Conservation (phyloP, 2,113 vertebrate species). For the Panurus biarmicus region DNA sequence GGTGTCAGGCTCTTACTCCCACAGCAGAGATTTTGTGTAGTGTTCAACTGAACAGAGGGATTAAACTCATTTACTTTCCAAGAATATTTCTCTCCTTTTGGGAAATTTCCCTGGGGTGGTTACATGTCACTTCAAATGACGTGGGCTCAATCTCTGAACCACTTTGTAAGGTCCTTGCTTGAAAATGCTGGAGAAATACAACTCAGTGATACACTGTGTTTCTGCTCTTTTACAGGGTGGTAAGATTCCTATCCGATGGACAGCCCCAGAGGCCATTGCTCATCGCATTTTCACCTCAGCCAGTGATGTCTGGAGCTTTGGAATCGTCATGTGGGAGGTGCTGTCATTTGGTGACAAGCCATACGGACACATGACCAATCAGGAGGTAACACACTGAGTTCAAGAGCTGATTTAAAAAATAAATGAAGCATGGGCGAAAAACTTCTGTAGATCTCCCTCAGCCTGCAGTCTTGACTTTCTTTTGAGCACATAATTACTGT, state of each 20-base stretch:
- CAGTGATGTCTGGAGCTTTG: conserved; percentile 81
- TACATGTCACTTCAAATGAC: background rate
- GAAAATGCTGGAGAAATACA: background rate
- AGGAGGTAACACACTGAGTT: conserved; percentile 67
- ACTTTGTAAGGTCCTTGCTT: background rate
- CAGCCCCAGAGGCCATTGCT: conserved; percentile 77
- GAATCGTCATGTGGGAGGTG: conserved; percentile 80
- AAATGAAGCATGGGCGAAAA: background rate
- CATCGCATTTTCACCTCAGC: conserved; percentile 75
- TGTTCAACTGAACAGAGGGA: background rate
- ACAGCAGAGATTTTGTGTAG: background rate
- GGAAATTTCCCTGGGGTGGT: background rate
- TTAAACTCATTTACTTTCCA: background rate
- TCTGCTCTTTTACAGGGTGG: conserved; percentile 63
- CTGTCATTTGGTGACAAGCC: conserved; percentile 79
- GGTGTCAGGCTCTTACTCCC: background rate
- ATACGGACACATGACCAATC: conserved; percentile 78
- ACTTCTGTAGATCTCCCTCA: background rate
- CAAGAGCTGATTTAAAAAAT: background rate
- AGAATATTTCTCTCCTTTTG: background rate
- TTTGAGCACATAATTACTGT: fast-evolving
- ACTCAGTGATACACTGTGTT: background rate
- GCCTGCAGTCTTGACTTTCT: background rate
- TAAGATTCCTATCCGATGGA: conserved; percentile 79
- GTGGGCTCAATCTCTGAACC: background rate